Conservation (phyloP, 2,888 invertebrate genomes). For the Strigamia maritima region DNA sequence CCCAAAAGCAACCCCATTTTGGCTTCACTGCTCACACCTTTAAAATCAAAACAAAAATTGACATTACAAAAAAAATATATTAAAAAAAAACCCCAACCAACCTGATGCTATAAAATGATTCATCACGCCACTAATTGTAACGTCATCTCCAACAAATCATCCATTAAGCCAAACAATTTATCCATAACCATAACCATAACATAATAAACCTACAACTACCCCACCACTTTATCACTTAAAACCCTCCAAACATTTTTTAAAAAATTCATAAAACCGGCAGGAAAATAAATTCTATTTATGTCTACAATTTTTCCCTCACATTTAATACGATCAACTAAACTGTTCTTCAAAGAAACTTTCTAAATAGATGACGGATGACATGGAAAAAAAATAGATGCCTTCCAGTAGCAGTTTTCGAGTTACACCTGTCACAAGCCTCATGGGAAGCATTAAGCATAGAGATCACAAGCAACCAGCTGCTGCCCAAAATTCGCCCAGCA, state of each 20-base stretch:
- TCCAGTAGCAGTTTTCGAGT: neutral
- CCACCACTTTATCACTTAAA: neutral
- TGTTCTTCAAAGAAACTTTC: neutral
- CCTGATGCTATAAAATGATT: neutral
- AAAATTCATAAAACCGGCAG: too few species aligned
- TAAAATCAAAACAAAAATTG: neutral
- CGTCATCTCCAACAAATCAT: neutral
- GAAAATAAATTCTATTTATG: too few species aligned
- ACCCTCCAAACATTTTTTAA: neutral
- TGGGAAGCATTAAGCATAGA: constrained; percentile 14
- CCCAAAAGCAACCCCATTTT: neutral
- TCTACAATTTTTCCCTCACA: too few species aligned
- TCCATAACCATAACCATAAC: too few species aligned
- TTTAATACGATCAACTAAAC: too few species aligned
- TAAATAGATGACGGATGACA: constrained; percentile 6
- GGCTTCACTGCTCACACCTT: neutral
- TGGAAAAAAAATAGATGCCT: neutral
- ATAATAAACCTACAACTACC: too few species aligned
- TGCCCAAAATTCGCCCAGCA: constrained; percentile 1
- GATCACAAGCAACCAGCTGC: constrained; percentile 12
- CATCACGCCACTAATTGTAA: neutral
- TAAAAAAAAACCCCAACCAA: neutral
- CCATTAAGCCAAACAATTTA: neutral
- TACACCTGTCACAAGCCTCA: constrained; percentile 21
- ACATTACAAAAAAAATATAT: too few species aligned